Conservation (phyloP, 2,113 vertebrate genomes). For the Corapipo altera region DNA sequence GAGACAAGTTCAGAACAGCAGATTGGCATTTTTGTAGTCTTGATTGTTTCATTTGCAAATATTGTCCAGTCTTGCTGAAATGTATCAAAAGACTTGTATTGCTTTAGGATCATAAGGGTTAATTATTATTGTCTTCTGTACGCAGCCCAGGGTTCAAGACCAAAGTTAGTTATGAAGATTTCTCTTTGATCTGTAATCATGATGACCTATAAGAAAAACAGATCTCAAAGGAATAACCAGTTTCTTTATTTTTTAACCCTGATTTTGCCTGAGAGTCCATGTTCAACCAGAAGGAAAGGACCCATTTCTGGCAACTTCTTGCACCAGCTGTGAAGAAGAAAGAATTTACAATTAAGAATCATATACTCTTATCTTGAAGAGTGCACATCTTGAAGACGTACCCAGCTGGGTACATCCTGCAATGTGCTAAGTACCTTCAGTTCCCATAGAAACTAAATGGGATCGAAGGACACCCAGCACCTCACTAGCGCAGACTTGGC, state of each 20-base stretch:
- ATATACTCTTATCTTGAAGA: background rate
- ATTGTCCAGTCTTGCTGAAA: background rate
- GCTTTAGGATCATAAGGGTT: background rate
- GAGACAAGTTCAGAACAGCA: background rate
- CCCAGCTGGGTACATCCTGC: background rate
- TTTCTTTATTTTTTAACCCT: background rate
- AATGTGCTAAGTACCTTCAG: background rate
- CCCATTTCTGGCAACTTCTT: background rate
- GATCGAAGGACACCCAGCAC: slow-evolving; percentile 20
- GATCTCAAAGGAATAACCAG: background rate
- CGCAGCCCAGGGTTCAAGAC: background rate
- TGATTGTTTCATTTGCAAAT: background rate
- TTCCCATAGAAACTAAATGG: slow-evolving; percentile 19
- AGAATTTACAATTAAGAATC: background rate
- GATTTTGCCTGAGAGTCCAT: background rate
- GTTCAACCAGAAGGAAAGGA: background rate
- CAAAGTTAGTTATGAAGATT: background rate
- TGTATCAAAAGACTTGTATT: background rate
- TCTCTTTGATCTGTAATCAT: background rate
- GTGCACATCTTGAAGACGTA: background rate
- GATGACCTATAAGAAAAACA: background rate
- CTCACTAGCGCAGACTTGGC: background rate
- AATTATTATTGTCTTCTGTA: background rate
- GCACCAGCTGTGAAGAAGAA: background rate
- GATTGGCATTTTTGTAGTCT: background rate